Percentiles rank a stretch among this genome's conserved stretches.
These are phyloP conservation scores for Cydia pomonella DNA, from an alignment of 1,140 invertebrate species.

Conservation along the genomic window DNA sequence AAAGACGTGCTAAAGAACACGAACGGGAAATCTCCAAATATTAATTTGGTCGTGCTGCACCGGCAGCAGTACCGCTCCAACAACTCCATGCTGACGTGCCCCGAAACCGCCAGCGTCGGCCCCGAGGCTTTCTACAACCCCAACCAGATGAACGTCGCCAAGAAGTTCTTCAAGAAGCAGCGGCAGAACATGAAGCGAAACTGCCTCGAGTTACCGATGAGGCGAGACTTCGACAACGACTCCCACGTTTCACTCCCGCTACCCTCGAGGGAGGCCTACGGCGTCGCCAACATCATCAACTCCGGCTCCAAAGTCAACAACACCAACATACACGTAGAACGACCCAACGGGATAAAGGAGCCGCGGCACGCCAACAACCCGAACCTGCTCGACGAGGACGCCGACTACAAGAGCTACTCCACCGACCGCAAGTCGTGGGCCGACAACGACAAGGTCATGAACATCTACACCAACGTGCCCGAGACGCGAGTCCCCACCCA, in stretches of 20 bases:
- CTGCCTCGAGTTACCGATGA: slow-evolving; percentile 85
- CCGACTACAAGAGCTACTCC: slow-evolving; percentile 77
- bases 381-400: slow-evolving; percentile 83
- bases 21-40: slow-evolving; percentile 77
- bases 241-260: slow-evolving; percentile 81
- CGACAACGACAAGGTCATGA: slow-evolving; percentile 80
- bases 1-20: slow-evolving; percentile 70
- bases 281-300: slow-evolving; percentile 84
- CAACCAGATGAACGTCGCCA: slow-evolving; percentile 94
- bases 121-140: slow-evolving; percentile 95
- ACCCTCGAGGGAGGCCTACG: slow-evolving; percentile 79
- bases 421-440: slow-evolving; percentile 58
- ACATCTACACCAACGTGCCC: slow-evolving; percentile 88
- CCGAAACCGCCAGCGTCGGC: slow-evolving; percentile 81
- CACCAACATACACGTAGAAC: slow-evolving; percentile 88
- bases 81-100: slow-evolving; percentile 86
- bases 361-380: slow-evolving; percentile 77
- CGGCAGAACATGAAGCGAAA: slow-evolving; percentile 88
- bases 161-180: slow-evolving; percentile 95
- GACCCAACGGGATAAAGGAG: slow-evolving; percentile 79
- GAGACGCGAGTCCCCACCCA: slow-evolving; percentile 83
- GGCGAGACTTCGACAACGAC: slow-evolving; percentile 84
- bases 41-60: slow-evolving; percentile 85
- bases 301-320: slow-evolving; percentile 88
- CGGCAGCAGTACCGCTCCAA: slow-evolving; percentile 86